Percentiles rank a stretch among this genome's conserved stretches.
Conservation (phyloP, 2,797 vertebrate species). For the Aselliscus stoliczkanus region DNA sequence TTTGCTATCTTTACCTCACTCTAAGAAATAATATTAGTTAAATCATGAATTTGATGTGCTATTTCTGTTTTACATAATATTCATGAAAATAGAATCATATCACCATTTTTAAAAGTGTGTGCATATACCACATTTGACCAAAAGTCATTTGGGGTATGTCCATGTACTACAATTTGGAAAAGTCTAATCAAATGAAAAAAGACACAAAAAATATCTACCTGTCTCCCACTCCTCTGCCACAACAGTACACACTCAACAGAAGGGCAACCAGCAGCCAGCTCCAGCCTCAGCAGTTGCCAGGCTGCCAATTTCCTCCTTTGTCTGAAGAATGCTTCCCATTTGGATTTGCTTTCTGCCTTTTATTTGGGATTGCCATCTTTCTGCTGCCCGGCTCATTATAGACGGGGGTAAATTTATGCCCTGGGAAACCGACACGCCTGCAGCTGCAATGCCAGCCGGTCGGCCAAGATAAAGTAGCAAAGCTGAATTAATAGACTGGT, state of each 20-base stretch:
- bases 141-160: background rate
- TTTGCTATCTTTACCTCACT: background rate
- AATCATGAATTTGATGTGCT: background rate
- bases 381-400: background rate
- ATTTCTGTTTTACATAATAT: background rate
- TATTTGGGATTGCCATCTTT: conserved; percentile 13
- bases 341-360: conserved; percentile 21
- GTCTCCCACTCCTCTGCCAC: background rate
- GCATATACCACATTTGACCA: background rate
- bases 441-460: conserved; percentile 26
- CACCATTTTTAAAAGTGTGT: background rate
- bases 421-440: conserved; percentile 41
- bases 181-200: background rate
- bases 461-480: conserved; percentile 13
- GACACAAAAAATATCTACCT: background rate
- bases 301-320: conserved; percentile 19
- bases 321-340: conserved; percentile 1
- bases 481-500: background rate
- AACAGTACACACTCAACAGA: background rate
- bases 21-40: background rate
- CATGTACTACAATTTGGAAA: background rate
- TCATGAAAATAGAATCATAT: background rate
- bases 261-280: background rate
- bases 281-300: background rate
- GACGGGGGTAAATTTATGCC: conserved; percentile 37